Conservation (phyloP, 1,140 invertebrate genomes). For the Druon quercuslanigerum region DNA sequence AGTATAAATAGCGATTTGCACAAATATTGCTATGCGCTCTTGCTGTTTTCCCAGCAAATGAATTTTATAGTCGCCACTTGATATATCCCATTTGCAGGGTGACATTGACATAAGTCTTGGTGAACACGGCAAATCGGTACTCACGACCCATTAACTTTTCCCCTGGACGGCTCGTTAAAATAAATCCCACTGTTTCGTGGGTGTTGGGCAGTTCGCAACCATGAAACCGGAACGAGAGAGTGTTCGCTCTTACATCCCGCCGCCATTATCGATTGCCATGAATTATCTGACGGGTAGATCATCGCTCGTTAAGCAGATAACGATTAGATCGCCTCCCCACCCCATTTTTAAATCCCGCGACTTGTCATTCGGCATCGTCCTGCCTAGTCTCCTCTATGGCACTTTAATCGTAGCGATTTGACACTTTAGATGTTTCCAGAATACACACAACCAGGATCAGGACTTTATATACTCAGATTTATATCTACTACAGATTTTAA, state of each 20-base stretch:
- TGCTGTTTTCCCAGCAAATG: slow-evolving; percentile 30
- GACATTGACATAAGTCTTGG: slow-evolving; percentile 52
- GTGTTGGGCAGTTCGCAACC: slow-evolving; percentile 50
- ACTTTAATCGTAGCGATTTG: slow-evolving; percentile 2
- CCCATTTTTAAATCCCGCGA: background rate
- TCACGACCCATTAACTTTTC: slow-evolving; percentile 66
- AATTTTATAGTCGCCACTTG: slow-evolving; percentile 51
- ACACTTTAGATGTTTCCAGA: background rate
- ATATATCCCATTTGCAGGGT: slow-evolving; percentile 50
- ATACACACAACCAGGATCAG: background rate
- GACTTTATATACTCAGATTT: too few species aligned
- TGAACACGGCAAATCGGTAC: slow-evolving; percentile 52
- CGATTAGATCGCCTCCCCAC: slow-evolving; percentile 56
- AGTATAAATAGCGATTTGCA: background rate
- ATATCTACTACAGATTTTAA: too few species aligned
- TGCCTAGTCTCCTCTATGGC: background rate
- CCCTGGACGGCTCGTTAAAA: slow-evolving; percentile 61
- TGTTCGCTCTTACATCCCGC: slow-evolving; percentile 33
- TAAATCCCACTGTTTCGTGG: slow-evolving; percentile 63
- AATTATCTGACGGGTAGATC: slow-evolving; percentile 59
- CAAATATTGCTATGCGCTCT: too few species aligned
- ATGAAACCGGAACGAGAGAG: slow-evolving; percentile 42
- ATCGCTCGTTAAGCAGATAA: slow-evolving; percentile 61
- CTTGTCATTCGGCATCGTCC: slow-evolving; percentile 33
- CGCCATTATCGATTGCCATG: slow-evolving; percentile 62